phyloP scores from a whole-genome alignment of 1,140 invertebrate genomes.

The Anoplophora glabripennis region DNA sequence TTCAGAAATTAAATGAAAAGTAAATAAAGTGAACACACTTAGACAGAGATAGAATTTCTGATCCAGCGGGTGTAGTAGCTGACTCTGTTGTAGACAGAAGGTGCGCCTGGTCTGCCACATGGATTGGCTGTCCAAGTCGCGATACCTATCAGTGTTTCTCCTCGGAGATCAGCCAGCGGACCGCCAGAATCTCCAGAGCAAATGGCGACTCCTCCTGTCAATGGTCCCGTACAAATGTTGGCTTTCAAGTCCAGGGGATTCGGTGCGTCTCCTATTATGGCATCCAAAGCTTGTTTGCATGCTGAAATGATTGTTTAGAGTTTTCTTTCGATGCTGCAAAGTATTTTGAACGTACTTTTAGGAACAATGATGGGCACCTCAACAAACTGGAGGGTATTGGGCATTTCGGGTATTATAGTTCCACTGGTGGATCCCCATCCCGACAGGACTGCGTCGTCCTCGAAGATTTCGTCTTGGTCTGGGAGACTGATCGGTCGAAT shows the following conservation, averaged over 20 bases:
- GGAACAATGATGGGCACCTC: too few species aligned
- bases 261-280: conserved; percentile 42
- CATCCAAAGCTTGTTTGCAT: conserved; percentile 41
- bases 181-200: conserved; percentile 69
- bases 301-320: conserved; percentile 8
- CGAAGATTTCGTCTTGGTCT: conserved; percentile 36
- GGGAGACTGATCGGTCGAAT: conserved; percentile 55
- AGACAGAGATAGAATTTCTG: too few species aligned
- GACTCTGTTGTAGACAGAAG: conserved; percentile 69
- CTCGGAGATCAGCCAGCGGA: conserved; percentile 52
- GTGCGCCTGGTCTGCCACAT: conserved; percentile 60
- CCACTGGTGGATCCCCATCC: conserved; percentile 48
- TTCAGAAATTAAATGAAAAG: too few species aligned
- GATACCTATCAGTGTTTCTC: conserved; percentile 57
- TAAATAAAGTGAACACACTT: too few species aligned
- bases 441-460: conserved; percentile 38
- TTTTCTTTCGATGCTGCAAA: conserved; percentile 16
- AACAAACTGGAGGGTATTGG: background rate
- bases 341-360: too few species aligned
- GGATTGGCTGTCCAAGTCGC: conserved; percentile 74
- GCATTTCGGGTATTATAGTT: conserved; percentile 38
- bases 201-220: conserved; percentile 53
- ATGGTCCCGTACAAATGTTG: conserved; percentile 56
- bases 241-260: background rate
- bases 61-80: conserved; percentile 32